phyloP scores from a whole-genome alignment of 64 coral and sea anemone genomes.

The Pocillopora verrucosa region DNA sequence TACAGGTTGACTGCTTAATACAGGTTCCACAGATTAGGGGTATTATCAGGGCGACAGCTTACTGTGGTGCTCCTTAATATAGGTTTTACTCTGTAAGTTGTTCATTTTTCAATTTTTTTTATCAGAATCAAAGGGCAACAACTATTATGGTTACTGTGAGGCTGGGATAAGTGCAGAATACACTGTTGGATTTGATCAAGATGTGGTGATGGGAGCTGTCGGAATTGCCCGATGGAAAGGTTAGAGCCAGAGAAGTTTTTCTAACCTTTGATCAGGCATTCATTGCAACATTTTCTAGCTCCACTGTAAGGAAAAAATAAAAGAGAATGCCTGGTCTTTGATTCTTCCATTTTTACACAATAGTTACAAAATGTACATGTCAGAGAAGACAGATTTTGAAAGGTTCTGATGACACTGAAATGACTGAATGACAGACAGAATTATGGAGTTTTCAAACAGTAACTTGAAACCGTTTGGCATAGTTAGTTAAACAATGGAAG shows the following conservation, averaged over 20 bases:
- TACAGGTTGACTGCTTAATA: no score
- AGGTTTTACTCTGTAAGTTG: neutral
- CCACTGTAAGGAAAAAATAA: no score
- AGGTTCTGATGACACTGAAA: no score
- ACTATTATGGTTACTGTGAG: constrained; percentile 61
- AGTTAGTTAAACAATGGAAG: no score
- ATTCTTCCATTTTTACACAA: no score
- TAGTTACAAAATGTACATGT: no score
- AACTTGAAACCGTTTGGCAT: no score
- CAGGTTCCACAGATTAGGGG: no score
- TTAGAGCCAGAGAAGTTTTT: neutral
- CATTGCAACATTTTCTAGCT: neutral
- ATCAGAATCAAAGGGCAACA: constrained; percentile 43
- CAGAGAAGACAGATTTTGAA: no score
- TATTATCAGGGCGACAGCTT: neutral
- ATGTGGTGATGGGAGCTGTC: constrained; percentile 59
- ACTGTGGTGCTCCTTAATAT: neutral
- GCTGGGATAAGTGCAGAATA: constrained; percentile 69
- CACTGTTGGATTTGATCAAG: neutral
- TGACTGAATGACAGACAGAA: no score
- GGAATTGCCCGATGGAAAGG: constrained; percentile 54
- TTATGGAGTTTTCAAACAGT: no score
- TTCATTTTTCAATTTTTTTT: neutral
- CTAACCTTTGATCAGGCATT: neutral
- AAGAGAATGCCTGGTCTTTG: no score